Evolutionary conservation across 1,140 invertebrate genomes (phyloP), one percentile per base, ranked within the genome.

Genomic region (Dreissena polymorpha): DNA sequence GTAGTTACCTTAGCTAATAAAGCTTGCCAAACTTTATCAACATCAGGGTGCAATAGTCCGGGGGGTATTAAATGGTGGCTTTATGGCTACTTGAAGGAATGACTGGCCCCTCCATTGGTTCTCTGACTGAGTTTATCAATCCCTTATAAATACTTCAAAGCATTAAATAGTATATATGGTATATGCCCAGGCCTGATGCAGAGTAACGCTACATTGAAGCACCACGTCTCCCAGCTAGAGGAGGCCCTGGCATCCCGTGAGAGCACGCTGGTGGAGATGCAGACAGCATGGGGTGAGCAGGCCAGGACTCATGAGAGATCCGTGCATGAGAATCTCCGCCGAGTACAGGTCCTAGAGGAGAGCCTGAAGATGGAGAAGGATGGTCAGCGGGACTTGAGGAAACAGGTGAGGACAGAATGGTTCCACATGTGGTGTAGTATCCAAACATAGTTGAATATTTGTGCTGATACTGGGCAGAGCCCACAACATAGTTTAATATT

Each of bases 171-270:
- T 39, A 39, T 39, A 39, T 8, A 39, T 39, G 39, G 39, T 39
- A 39, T 39, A 5, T 60, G 16, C 10, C 21, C 74, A 93, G 92
- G 91, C 70, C 72, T 93, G 10, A 83, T 87, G 69, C 90, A 92
- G 76, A 93, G 88, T 60, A 91, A 92, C 75, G 71, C 86, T 14
- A 86, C 89, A 13, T 68, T 93, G 55, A 93, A 93, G 74, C 88
- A 92, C 25, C 92, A 93, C 84, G 87, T 91, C 10, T 73, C 84
- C 0, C 88, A 92, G 77, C 76, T 93, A 53, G 93, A 93, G 86
- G 86, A 86, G 50, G 89, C 91, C 10, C 73, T 93, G 77, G 89
- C 91, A 16, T 83, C 87, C 50, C 84, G 89, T 64, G 92, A 93
- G 84, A 88, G 89, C 7, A 83, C 89, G 10, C 78, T 93, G 18